phyloP scores from a whole-genome alignment of 2,113 vertebrate species.

The Paedocypris sp. region DNA sequence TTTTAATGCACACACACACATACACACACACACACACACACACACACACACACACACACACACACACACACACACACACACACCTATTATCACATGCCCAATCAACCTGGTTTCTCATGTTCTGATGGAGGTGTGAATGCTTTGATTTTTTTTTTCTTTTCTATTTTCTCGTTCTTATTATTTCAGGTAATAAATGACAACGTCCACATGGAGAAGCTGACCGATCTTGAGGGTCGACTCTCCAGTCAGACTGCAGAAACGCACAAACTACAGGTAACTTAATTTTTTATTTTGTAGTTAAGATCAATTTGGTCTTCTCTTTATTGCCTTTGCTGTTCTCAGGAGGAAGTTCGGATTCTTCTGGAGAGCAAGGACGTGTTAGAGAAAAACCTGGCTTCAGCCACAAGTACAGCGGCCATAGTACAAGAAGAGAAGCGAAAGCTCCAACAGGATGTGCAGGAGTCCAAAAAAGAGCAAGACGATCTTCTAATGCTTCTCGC shows the following conservation, averaged over 20 bases:
- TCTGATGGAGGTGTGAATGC: too few species aligned
- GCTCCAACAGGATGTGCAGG: constrained; percentile 72
- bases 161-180: constrained; percentile 24
- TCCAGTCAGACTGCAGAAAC: constrained; percentile 61
- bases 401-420: constrained; percentile 79
- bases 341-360: constrained; percentile 68
- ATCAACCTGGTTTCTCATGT: too few species aligned
- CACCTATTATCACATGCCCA: too few species aligned
- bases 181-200: constrained; percentile 49
- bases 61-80: too few species aligned
- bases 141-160: constrained; percentile 21
- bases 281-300: too few species aligned
- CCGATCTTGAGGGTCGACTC: constrained; percentile 65
- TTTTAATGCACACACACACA: too few species aligned
- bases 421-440: constrained; percentile 78
- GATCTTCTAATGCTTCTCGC: constrained; percentile 91
- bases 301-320: background rate
- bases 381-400: constrained; percentile 75
- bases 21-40: too few species aligned
- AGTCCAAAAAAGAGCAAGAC: constrained; percentile 94
- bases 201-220: constrained; percentile 30
- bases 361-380: constrained; percentile 60
- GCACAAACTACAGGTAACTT: constrained; percentile 71
- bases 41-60: too few species aligned
- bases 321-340: background rate